phyloP scores from a whole-genome alignment of 2,888 invertebrate genomes.

The Ephialtes manifestator region DNA sequence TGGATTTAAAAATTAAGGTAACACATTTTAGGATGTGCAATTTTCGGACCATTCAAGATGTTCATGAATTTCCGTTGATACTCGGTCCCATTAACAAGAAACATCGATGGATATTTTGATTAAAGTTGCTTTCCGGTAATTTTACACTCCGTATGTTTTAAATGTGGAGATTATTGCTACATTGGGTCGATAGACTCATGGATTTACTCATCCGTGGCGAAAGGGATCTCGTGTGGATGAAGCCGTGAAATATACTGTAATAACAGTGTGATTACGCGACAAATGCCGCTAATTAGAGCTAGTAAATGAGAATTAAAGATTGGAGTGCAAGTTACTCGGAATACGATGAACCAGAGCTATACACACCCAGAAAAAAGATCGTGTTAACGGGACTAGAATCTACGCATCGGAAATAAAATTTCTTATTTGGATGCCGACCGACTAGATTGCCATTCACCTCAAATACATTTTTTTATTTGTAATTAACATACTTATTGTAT shows the following conservation, averaged over 20 bases:
- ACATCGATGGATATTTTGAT: neutral
- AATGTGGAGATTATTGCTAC: neutral
- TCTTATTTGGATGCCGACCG: too few species aligned
- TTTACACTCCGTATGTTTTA: neutral
- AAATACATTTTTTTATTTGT: too few species aligned
- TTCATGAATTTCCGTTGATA: too few species aligned
- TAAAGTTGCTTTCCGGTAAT: neutral
- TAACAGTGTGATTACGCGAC: slow-evolving; percentile 22
- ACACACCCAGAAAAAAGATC: too few species aligned
- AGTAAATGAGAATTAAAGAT: slow-evolving; percentile 13
- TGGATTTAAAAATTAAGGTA: too few species aligned
- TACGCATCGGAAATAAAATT: too few species aligned
- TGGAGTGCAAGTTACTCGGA: slow-evolving; percentile 37
- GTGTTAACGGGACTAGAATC: too few species aligned
- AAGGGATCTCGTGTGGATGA: slow-evolving; percentile 7
- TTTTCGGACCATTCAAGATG: too few species aligned
- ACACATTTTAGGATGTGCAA: too few species aligned
- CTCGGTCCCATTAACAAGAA: too few species aligned
- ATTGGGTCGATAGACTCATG: neutral
- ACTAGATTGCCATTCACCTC: too few species aligned
- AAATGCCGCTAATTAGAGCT: slow-evolving; percentile 25
- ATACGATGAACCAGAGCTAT: slow-evolving; percentile 8
- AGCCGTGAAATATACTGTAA: slow-evolving; percentile 19
- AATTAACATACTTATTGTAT: too few species aligned
- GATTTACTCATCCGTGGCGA: neutral